These are phyloP conservation scores for Meloidogyne chitwoodi DNA, from an alignment of 1,140 invertebrate genomes.

Conservation along the genomic window DNA sequence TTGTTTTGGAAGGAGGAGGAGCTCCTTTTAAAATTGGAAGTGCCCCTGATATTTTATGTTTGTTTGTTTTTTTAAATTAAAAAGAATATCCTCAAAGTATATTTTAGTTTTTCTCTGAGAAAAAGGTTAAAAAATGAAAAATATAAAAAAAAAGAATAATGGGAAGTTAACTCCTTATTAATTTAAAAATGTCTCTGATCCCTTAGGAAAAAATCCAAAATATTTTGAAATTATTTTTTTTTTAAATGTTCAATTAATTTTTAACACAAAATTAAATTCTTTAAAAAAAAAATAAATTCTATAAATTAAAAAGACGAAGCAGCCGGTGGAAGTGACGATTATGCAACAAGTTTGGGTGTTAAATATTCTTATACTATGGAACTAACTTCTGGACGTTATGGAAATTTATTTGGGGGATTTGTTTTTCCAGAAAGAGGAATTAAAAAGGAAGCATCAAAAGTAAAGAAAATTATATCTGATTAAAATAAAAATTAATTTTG, in stretches of 20 bases:
- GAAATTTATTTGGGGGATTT: slow-evolving; percentile 21
- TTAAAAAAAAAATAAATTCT: slow-evolving; percentile 7
- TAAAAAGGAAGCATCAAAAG: neutral
- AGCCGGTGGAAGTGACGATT: slow-evolving; percentile 56
- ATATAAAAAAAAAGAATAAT: too few relatives aligned
- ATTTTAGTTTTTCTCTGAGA: neutral
- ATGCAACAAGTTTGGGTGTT: slow-evolving; percentile 59
- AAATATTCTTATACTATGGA: slow-evolving; percentile 62
- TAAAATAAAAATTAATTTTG: neutral
- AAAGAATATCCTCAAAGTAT: neutral
- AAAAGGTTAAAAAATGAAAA: too few relatives aligned
- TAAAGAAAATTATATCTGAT: neutral
- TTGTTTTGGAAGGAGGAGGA: slow-evolving; percentile 28
- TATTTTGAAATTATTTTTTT: too few relatives aligned
- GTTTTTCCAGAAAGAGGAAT: slow-evolving; percentile 23
- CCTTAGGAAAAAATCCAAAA: too few relatives aligned
- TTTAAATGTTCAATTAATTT: too few relatives aligned
- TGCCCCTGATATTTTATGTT: slow-evolving; percentile 45
- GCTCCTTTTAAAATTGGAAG: slow-evolving; percentile 40
- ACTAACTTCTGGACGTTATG: slow-evolving; percentile 31
- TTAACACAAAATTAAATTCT: too few relatives aligned
- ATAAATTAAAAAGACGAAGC: slow-evolving; percentile 35
- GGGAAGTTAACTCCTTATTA: too few relatives aligned
- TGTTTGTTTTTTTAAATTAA: slow-evolving; percentile 18
- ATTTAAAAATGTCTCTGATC: too few relatives aligned